Base-by-base conservation (phyloP, 2,888 invertebrate species). In the Archaeoteleia sp. region DNA sequence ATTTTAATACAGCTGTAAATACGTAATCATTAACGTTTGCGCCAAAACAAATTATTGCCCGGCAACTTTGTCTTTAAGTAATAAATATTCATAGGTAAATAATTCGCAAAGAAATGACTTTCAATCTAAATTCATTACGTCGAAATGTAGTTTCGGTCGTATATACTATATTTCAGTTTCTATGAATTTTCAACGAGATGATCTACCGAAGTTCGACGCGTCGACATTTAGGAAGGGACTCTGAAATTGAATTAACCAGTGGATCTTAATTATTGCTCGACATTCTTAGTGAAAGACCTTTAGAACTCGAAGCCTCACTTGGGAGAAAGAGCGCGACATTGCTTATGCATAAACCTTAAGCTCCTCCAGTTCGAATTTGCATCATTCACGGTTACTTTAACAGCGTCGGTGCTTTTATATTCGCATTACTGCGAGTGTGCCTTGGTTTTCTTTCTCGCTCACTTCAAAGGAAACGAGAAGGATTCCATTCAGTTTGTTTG, bases 341-440 rank as follows among this genome's bases (percentile, higher is more conserved):
- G 34, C 29, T 46, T 46, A 30, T 34, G 27, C 46, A 40, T 20
- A 34, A 23, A 30, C 32, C 39, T 54, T 46, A 62, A 51, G 51
- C 42, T 66, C 35, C 40, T 46, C 53, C 39, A 53, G 63, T 66
- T 69, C 66, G 60, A 66, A 71, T 72, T 66, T 67, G 46, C 70
- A 37, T 54, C 53, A 48, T 71, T 71, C 61, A 53, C 62, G 70
- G 53, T 70, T 51, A 68, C 61, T 67, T 70, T 68, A 39, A 29
- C 42, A 27, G 25, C 46, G 25, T 51, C 13, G 17, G 12, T 12
- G 42, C 57, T 46, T 39, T 57, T 46, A 46, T 57, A 57, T 57
- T 54, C 54, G 62, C 37, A 53, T 25, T 45, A 58, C 37, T 49
- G 37, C 53, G 45, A 67, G 53, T 63, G 63, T 54, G 30, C 43